Evolutionary conservation across 2,113 vertebrate species (phyloP).

Genomic region (Tauraco erythrolophus): DNA sequence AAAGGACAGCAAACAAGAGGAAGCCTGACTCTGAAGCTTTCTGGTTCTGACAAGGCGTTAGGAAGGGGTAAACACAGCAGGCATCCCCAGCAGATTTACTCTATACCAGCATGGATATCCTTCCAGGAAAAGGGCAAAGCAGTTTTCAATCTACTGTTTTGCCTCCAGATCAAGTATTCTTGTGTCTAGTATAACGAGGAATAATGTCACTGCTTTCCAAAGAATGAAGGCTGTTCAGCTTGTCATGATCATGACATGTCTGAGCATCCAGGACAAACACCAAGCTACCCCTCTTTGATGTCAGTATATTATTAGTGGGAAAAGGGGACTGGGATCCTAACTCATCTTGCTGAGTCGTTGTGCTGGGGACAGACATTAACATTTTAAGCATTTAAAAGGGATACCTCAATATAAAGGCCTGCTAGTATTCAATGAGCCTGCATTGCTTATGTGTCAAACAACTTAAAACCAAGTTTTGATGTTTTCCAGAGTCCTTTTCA

Average conservation of each 20-base stretch:
- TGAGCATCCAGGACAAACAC: background rate
- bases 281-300: background rate
- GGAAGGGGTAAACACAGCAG: background rate
- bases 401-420: background rate
- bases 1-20: background rate
- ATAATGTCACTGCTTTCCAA: background rate
- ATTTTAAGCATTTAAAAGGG: background rate
- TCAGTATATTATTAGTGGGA: background rate
- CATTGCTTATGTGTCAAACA: background rate
- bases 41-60: background rate
- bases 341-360: background rate
- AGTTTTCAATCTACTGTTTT: background rate
- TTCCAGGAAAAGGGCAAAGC: background rate
- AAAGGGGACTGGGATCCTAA: background rate
- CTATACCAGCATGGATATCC: background rate
- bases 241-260: background rate
- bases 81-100: background rate
- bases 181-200: background rate
- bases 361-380: background rate
- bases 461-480: background rate
- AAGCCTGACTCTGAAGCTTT: background rate
- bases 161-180: background rate
- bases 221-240: background rate
- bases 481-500: background rate
- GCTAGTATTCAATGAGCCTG: background rate